A percentile compares a stretch with the other conserved stretches of the same genome.
phyloP scores from a whole-genome alignment of 2,888 invertebrate species.

The Melanchra persicariae region DNA sequence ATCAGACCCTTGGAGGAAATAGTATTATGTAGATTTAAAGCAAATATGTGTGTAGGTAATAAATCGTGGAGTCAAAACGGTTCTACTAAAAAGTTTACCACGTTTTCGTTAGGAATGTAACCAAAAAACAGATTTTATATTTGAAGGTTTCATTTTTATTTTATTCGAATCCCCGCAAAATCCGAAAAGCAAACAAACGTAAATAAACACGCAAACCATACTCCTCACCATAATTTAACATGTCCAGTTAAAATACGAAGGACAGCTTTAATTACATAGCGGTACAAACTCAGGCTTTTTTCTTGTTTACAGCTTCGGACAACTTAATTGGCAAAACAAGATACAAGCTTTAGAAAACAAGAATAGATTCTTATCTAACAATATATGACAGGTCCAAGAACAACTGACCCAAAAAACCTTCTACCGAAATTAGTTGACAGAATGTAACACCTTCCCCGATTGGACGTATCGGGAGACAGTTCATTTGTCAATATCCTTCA shows the following conservation, averaged over 20 bases:
- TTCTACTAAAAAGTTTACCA: neutral
- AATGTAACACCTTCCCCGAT: conserved; percentile 78
- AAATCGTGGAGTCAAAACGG: neutral
- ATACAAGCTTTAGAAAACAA: conserved; percentile 70
- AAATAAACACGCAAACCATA: conserved; percentile 16
- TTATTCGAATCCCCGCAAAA: neutral
- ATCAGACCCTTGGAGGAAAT: conserved; percentile 19
- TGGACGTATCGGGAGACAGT: conserved; percentile 74
- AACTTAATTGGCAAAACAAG: conserved; percentile 77
- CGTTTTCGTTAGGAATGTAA: neutral
- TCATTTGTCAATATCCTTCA: conserved; percentile 82
- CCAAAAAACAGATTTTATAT: neutral
- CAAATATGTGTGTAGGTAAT: conserved; percentile 10
- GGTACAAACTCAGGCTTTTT: conserved; percentile 50
- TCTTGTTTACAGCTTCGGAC: conserved; percentile 73
- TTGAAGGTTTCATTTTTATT: neutral
- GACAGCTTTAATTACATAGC: conserved; percentile 65
- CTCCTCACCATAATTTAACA: conserved; percentile 34
- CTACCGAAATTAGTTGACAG: conserved; percentile 69
- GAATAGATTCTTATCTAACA: conserved; percentile 75
- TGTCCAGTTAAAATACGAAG: conserved; percentile 52
- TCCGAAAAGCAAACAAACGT: conserved; percentile 28
- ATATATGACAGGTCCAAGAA: conserved; percentile 75
- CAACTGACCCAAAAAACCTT: conserved; percentile 69
- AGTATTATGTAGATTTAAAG: conserved; percentile 27